These are phyloP conservation scores for Cercopithecus mona DNA, from an alignment of 2,113 vertebrate species.

Conservation along the genomic window DNA sequence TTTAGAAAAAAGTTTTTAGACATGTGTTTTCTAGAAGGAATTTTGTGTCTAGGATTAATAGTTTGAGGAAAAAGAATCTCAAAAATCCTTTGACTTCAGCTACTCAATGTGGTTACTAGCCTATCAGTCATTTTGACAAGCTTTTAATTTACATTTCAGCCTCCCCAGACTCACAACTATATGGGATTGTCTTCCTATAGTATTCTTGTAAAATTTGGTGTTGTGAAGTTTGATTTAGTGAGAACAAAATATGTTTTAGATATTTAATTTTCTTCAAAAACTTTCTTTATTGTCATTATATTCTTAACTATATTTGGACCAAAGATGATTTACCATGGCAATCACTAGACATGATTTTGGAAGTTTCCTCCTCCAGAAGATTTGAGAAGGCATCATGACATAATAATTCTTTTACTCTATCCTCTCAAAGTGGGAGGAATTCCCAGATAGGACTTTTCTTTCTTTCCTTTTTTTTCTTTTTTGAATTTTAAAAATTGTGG, in stretches of 20 bases:
- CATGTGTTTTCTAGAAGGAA: not conserved
- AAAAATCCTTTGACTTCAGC: not conserved
- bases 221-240: not conserved
- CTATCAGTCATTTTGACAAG: not conserved
- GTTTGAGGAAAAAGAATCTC: not conserved
- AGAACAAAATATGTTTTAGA: not conserved
- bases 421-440: not conserved
- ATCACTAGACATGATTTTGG: not conserved
- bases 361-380: not conserved
- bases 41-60: not conserved
- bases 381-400: not conserved
- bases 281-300: not conserved
- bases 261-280: not conserved
- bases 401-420: not conserved
- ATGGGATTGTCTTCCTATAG: not conserved
- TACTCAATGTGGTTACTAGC: not conserved
- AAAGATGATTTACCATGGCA: not conserved
- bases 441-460: not conserved
- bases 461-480: not conserved
- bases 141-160: not conserved
- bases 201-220: not conserved
- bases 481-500: not conserved
- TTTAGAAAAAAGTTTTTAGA: not conserved
- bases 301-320: not conserved
- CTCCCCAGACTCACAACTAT: not conserved